Percentiles rank a stretch among this genome's conserved stretches.
Evolutionary conservation across 2,113 vertebrate species (phyloP).

Genomic region (Romanogobio albipinnatus): DNA sequence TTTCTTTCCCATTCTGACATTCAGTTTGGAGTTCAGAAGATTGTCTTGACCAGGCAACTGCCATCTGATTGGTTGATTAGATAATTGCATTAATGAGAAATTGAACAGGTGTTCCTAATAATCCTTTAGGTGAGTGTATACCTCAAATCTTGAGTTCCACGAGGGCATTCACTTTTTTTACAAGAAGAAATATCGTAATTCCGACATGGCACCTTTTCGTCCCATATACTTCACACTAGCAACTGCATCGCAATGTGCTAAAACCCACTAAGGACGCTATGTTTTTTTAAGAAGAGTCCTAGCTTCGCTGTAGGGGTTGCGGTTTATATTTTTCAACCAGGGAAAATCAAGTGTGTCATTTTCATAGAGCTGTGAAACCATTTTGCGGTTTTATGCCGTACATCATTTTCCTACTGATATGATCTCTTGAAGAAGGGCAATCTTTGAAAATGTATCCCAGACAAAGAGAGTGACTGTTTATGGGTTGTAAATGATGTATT

Average conservation of each 20-base stretch:
- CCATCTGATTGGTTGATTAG: no score
- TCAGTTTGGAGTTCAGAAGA: no score
- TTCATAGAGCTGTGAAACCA: constrained; percentile 29
- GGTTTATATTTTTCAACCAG: constrained; percentile 37
- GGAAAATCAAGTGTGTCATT: constrained; percentile 50
- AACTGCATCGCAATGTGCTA: not conserved
- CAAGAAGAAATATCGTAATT: no score
- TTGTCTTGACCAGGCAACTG: no score
- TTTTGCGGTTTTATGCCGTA: not conserved
- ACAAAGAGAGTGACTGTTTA: not conserved
- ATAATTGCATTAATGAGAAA: no score
- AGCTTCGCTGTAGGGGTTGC: constrained; percentile 3
- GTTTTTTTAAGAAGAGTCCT: not conserved
- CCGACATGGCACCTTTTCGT: not conserved
- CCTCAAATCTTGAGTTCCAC: no score
- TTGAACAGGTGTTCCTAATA: no score
- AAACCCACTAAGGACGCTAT: not conserved
- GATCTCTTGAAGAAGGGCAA: not conserved
- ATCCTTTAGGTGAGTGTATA: no score
- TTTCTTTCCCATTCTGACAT: no score
- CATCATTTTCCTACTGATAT: not conserved
- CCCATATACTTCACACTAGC: not conserved
- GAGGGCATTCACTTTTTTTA: no score
- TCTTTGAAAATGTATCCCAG: no score
- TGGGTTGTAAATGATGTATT: no score